Percentiles rank a stretch among this genome's conserved stretches.
phyloP scores from a whole-genome alignment of 1,140 invertebrate genomes.

The Trinorchestia longiramus region DNA sequence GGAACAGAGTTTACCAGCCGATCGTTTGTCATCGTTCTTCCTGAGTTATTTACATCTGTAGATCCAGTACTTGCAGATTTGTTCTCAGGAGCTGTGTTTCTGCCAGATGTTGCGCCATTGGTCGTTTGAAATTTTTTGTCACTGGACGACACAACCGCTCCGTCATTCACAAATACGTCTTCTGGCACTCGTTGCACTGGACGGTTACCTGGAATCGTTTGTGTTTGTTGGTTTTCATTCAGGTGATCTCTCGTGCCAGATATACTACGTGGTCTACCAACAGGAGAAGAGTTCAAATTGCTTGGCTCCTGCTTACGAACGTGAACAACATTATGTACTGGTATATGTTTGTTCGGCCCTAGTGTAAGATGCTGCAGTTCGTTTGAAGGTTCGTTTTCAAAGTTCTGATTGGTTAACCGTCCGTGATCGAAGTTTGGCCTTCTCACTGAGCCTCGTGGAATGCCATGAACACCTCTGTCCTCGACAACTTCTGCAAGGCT shows the following conservation, averaged over 20 bases:
- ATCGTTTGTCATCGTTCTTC: neutral
- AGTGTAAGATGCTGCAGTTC: neutral
- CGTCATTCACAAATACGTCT: neutral
- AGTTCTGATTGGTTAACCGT: constrained; percentile 24
- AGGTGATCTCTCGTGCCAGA: neutral
- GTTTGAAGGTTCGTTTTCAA: neutral
- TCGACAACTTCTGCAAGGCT: constrained; percentile 6
- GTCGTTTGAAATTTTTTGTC: neutral
- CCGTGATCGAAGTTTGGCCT: constrained; percentile 1
- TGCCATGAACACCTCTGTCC: neutral
- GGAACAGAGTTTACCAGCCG: neutral
- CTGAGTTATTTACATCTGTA: neutral
- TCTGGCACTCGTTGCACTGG: neutral
- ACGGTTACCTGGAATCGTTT: constrained; percentile 20
- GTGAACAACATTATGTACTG: constrained; percentile 34
- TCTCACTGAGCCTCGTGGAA: neutral
- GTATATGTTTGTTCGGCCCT: neutral
- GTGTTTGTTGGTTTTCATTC: neutral
- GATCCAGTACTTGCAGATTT: neutral
- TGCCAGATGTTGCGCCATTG: neutral
- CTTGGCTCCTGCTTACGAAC: neutral
- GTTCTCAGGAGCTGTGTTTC: neutral
- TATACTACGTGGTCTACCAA: constrained; percentile 20
- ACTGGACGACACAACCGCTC: neutral
- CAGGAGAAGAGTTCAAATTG: neutral